Base-by-base conservation (phyloP, 2,113 vertebrate species). In the Epinephelus lanceolatus region DNA sequence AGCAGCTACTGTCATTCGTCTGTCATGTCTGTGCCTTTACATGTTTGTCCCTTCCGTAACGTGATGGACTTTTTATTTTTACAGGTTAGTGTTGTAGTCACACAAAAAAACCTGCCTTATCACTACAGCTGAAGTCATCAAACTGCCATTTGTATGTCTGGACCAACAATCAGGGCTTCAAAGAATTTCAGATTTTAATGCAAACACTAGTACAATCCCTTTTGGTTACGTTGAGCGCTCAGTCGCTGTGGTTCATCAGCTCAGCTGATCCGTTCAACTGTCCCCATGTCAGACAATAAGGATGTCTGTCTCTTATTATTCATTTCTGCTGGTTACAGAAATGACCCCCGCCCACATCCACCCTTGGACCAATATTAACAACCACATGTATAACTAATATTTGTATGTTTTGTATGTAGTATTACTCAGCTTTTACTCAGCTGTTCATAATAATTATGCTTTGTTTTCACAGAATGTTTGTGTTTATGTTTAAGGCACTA, bases 301-400 rank as follows among this genome's bases (percentile, higher is more conserved):
- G 21, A 71, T 53, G n/a, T 70, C 52, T 62, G 53, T 77, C 40
- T 76, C 47, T 23, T 40, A 65, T 45, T 56, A 17, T 42, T 84
- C 19, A 89, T 95, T 95, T 94, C 93, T 95, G 95, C 94, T 92
- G 94, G 93, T 92, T 94, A 89, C 92, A 86, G 94, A 95, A 94
- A 92, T 94, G 76, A 85, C 59, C 78, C 61, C 25, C 9, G 13
- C 66, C 70, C 71, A 55, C 75, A 69, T 79, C 65, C 70, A 78
- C 25, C 57, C 53, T 76, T 75, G 86, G 91, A 94, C 92, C 90
- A 94, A 91, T 61, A 65, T 70, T 82, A 75, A 73, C 57, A 76
- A 85, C 65, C 11, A 11, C 55, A 42, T 78, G 66, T 76, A 49
- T 21, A 60, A 72, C 27, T 66, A 21, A 27, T 33, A 59, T 78